A percentile compares a stretch with the other conserved stretches of the same genome.
These are phyloP conservation scores for Diorhabda carinulata DNA, from an alignment of 1,140 invertebrate genomes.

Conservation along the genomic window DNA sequence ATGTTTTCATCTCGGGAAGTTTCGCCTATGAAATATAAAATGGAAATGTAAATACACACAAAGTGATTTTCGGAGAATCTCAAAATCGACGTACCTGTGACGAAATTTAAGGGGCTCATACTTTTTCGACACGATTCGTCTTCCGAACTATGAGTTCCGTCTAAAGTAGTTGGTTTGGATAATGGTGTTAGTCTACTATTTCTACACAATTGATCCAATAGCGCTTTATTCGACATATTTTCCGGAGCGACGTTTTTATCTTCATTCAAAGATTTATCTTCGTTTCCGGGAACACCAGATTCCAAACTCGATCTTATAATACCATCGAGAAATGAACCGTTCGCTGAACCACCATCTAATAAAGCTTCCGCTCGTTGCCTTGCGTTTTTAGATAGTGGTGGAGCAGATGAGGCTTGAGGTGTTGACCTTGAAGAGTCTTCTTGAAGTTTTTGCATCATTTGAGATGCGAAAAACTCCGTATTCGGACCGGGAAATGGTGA, in stretches of 20 bases:
- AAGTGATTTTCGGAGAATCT: no score
- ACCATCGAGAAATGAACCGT: slow-evolving; percentile 70
- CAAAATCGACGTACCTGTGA: slow-evolving; percentile 24
- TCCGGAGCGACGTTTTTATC: slow-evolving; percentile 48
- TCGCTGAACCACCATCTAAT: slow-evolving; percentile 59
- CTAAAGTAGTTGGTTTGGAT: slow-evolving; percentile 45
- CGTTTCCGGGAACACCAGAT: slow-evolving; percentile 51
- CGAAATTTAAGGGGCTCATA: slow-evolving; percentile 41
- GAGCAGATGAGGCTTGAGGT: slow-evolving; percentile 33
- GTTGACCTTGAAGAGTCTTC: slow-evolving; percentile 54
- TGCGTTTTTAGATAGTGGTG: slow-evolving; percentile 53
- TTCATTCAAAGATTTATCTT: slow-evolving; percentile 39
- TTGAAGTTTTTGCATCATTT: slow-evolving; percentile 74
- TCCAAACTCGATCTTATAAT: slow-evolving; percentile 76
- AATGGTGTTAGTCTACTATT: slow-evolving; percentile 58
- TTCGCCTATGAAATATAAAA: neutral
- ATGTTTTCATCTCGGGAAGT: slow-evolving; percentile 24
- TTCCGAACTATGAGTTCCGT: slow-evolving; percentile 38
- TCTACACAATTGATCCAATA: slow-evolving; percentile 67
- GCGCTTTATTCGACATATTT: slow-evolving; percentile 58
- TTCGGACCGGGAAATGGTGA: slow-evolving; percentile 52
- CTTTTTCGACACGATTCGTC: slow-evolving; percentile 43
- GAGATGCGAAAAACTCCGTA: slow-evolving; percentile 70
- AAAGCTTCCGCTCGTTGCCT: slow-evolving; percentile 60
- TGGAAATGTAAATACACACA: no score